Conservation (phyloP, 2,888 invertebrate species). For the Hydriomena furcata region DNA sequence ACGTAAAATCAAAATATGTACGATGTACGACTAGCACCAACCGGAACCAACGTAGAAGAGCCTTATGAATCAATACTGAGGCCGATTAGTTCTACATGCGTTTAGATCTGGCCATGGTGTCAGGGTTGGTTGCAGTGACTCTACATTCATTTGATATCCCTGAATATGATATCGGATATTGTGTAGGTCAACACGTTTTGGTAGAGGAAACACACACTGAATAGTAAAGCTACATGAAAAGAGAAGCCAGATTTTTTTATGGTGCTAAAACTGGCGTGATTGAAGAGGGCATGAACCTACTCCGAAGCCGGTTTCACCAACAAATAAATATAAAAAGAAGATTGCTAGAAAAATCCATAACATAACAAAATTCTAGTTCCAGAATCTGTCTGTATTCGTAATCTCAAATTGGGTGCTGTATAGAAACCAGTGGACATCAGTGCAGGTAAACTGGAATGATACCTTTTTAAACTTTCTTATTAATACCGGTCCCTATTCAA, state of each 20-base stretch:
- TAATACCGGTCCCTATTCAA: too few species aligned
- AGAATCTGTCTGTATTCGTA: too few species aligned
- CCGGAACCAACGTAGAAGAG: conserved; percentile 64
- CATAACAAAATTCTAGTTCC: too few species aligned
- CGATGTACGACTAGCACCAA: conserved; percentile 26
- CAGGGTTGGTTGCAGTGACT: conserved; percentile 52
- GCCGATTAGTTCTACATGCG: conserved; percentile 49
- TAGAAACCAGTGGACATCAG: too few species aligned
- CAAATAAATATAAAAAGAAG: too few species aligned
- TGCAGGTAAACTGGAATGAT: too few species aligned
- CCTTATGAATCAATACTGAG: conserved; percentile 52
- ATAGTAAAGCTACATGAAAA: conserved; percentile 8
- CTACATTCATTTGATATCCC: conserved; percentile 54
- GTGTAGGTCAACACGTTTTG: conserved; percentile 42
- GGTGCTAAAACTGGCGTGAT: background rate
- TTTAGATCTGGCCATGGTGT: conserved; percentile 58
- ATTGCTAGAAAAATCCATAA: too few species aligned
- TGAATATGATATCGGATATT: conserved; percentile 46
- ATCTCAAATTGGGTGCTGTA: too few species aligned
- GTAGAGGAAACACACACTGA: conserved; percentile 20
- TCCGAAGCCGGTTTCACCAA: background rate
- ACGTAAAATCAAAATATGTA: conserved; percentile 29
- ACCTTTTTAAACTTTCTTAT: too few species aligned
- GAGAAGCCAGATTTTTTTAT: background rate
- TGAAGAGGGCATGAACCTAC: background rate